Conservation (phyloP, 2,113 vertebrate genomes). For the Setophaga kirtlandii region DNA sequence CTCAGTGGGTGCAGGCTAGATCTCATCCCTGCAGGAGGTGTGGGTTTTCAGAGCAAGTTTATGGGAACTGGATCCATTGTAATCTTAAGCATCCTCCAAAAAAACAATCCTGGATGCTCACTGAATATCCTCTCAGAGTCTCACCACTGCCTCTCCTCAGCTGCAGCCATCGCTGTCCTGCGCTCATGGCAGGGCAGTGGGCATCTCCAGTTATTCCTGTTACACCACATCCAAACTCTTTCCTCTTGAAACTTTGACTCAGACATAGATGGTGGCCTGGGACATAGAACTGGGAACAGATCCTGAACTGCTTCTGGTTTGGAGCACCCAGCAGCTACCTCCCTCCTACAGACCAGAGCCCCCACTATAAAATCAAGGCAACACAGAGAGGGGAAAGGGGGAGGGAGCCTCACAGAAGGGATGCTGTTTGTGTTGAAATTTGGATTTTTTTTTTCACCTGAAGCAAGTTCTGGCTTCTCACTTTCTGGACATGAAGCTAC, state of each 20-base stretch:
- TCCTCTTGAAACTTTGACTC: not conserved
- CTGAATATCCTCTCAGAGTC: not conserved
- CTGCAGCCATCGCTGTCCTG: rapidly evolving
- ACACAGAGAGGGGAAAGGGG: not conserved
- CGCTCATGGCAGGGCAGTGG: not conserved
- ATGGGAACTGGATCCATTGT: not conserved
- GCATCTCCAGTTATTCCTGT: not conserved
- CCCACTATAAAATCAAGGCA: not conserved
- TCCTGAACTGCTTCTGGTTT: not conserved
- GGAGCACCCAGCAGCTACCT: not conserved
- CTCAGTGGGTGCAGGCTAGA: not conserved
- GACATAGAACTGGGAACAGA: not conserved
- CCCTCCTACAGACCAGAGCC: not conserved
- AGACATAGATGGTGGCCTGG: not conserved
- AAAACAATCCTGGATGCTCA: not conserved
- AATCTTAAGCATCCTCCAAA: not conserved
- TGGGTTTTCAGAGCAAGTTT: not conserved
- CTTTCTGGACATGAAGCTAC: not conserved
- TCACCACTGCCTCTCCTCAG: not conserved
- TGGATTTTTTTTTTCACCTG: not conserved
- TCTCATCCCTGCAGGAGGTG: not conserved
- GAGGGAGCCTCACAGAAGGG: not conserved
- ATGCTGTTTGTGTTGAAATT: not conserved
- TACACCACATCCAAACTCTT: not conserved
- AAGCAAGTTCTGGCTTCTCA: not conserved